Base-by-base conservation (phyloP, 2,888 invertebrate genomes). In the Cephus runcator region DNA sequence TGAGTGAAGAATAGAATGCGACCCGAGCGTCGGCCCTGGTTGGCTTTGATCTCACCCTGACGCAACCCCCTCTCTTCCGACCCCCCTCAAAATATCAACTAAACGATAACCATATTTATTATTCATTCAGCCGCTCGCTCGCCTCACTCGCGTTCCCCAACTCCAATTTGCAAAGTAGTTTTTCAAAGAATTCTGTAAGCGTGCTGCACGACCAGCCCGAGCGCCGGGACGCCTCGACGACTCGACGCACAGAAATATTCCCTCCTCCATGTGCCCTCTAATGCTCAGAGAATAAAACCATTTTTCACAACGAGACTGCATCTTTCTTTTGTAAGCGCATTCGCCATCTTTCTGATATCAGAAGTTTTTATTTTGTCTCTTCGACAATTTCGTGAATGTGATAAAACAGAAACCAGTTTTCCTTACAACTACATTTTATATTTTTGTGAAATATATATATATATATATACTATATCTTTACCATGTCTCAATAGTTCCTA, bases 91-190 rank as follows among this genome's bases (percentile, higher is more conserved):
- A 93, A 93, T 93, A 93, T 93, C 93, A 93, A 93, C 93, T 93
- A 93, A 93, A 93, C 93, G 93, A 93, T 93, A 93, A 93, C 93
- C 92, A 89, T 92, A 93, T 93, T 93, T 93, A 93, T 93, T 93
- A 93, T 93, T 93, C 93, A 93, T 93, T 92, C 92, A 92, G 91
- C 91, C 87, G 91, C 91, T 92, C 86, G 86, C 87, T 76, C 81
- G 84, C 81, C 81, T 79, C 81, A 79, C 87, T 84, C 88, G 84
- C 88, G 84, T 82, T 84, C 82, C 83, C 80, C 85, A 81, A 78
- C 80, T 86, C 85, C 88, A 89, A 89, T 90, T 89, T 88, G 81
- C 85, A 85, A 89, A 89, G 88, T 89, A 90, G 88, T 89, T 90
- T 88, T 88, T 84, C 84, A 83, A 84, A 82, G 85, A 78, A 78